Evolutionary conservation across 1,140 invertebrate genomes (phyloP).

Genomic region (Drosophila suzukii): DNA sequence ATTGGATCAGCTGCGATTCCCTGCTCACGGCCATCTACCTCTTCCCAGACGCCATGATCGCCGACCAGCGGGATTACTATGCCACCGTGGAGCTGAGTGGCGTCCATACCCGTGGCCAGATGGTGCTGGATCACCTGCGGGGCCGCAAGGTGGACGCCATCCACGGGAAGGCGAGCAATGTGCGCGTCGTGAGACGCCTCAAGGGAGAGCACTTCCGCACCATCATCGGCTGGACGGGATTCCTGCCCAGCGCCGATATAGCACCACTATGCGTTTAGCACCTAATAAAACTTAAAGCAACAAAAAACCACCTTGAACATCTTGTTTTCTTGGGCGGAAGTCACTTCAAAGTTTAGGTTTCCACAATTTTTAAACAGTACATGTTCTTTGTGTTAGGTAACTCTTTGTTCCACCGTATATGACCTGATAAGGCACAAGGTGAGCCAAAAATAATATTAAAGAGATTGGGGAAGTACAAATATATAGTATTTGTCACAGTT

Average conservation of each 20-base stretch:
- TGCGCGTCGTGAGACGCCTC: slow-evolving; percentile 36
- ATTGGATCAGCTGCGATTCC: slow-evolving; percentile 86
- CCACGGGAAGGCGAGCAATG: slow-evolving; percentile 39
- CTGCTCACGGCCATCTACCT: slow-evolving; percentile 85
- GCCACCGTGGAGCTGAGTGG: slow-evolving; percentile 68
- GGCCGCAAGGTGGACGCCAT: slow-evolving; percentile 34
- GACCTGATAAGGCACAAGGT: slow-evolving; percentile 4
- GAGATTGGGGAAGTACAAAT: not conserved
- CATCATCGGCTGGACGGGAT: slow-evolving; percentile 55
- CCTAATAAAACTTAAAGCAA: no score
- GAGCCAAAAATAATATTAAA: not conserved
- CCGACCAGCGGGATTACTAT: slow-evolving; percentile 73
- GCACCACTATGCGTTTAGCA: slow-evolving; percentile 6
- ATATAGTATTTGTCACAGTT: not conserved
- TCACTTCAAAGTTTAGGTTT: no score
- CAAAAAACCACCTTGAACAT: no score
- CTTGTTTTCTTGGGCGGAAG: no score
- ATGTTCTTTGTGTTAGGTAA: no score
- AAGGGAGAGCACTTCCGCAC: slow-evolving; percentile 38
- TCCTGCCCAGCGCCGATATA: slow-evolving; percentile 16
- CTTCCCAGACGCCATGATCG: slow-evolving; percentile 77
- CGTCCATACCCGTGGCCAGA: slow-evolving; percentile 61
- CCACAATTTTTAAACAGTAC: not conserved
- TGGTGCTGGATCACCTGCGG: slow-evolving; percentile 65
- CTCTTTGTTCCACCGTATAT: not conserved